These are phyloP conservation scores for Canis aureus DNA, from an alignment of 2,113 vertebrate species.

Conservation along the genomic window DNA sequence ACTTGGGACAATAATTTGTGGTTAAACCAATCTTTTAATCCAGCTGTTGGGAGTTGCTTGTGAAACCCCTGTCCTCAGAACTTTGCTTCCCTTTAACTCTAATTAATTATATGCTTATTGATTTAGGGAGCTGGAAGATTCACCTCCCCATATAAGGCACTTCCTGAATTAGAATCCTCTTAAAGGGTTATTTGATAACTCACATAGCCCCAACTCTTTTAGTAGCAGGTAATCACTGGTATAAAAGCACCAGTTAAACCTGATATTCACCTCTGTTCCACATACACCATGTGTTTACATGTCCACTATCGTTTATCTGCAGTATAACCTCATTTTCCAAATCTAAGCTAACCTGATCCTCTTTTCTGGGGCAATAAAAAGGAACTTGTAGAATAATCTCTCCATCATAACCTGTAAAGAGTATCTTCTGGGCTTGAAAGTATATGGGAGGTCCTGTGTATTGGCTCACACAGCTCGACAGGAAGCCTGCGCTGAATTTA, in stretches of 20 bases:
- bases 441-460: background rate
- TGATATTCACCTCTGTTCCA: background rate
- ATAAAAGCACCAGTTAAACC: background rate
- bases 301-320: background rate
- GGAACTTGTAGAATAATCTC: background rate
- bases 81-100: conserved; percentile 64
- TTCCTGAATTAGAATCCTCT: conserved; percentile 68
- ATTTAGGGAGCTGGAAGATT: conserved; percentile 56
- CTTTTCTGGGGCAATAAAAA: conserved; percentile 13
- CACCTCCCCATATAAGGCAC: conserved; percentile 32
- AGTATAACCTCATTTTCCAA: background rate
- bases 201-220: background rate
- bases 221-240: conserved; percentile 43
- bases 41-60: conserved; percentile 10
- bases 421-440: background rate
- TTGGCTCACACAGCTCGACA: background rate
- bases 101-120: conserved; percentile 40
- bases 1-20: conserved; percentile 48
- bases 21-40: conserved; percentile 56
- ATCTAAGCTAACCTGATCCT: background rate
- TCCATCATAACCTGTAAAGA: background rate
- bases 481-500: background rate
- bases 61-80: conserved; percentile 12
- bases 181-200: conserved; percentile 57
- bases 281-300: background rate